Percentiles rank a stretch among this genome's conserved stretches.
These are phyloP conservation scores for Venusia cambrica DNA, from an alignment of 2,888 invertebrate species.

Conservation along the genomic window DNA sequence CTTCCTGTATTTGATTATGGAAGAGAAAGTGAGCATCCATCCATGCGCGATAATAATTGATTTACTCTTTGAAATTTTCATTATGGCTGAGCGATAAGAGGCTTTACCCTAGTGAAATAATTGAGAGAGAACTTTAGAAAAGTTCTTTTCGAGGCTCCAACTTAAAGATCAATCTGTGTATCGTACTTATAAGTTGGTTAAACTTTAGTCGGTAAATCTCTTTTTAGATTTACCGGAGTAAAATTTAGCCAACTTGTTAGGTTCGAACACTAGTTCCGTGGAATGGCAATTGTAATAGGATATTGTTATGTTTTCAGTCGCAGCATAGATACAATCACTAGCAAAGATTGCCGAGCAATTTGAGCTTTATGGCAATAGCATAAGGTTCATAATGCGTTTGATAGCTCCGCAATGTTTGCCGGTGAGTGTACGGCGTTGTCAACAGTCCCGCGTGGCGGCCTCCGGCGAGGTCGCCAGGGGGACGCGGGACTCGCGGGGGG, in stretches of 20 bases:
- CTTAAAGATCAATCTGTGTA: too few species aligned
- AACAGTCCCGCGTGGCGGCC: constrained; percentile 48
- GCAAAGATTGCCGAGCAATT: constrained; percentile 22
- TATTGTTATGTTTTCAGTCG: constrained; percentile 15
- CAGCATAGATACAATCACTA: constrained; percentile 16
- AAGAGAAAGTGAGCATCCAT: too few species aligned
- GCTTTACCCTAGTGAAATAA: too few species aligned
- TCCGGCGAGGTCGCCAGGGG: constrained; percentile 41
- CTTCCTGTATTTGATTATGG: too few species aligned
- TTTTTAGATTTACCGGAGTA: constrained; percentile 16
- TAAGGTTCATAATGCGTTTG: constrained; percentile 18
- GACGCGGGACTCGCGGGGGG: constrained; percentile 38
- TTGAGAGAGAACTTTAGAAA: too few species aligned
- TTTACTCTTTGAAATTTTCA: too few species aligned
- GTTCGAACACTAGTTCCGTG: constrained; percentile 12
- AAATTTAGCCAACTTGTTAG: constrained; percentile 13
- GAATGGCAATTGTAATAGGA: constrained; percentile 16
- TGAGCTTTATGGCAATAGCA: constrained; percentile 18
- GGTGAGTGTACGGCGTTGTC: constrained; percentile 35
- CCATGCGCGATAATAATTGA: too few species aligned
- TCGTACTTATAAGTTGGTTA: constrained; percentile 15
- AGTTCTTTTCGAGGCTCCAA: too few species aligned
- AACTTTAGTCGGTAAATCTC: constrained; percentile 21
- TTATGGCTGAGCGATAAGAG: too few species aligned
- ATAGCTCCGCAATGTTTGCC: constrained; percentile 27